phyloP scores from a whole-genome alignment of 1,140 invertebrate genomes.

The Calliphora vicina region DNA sequence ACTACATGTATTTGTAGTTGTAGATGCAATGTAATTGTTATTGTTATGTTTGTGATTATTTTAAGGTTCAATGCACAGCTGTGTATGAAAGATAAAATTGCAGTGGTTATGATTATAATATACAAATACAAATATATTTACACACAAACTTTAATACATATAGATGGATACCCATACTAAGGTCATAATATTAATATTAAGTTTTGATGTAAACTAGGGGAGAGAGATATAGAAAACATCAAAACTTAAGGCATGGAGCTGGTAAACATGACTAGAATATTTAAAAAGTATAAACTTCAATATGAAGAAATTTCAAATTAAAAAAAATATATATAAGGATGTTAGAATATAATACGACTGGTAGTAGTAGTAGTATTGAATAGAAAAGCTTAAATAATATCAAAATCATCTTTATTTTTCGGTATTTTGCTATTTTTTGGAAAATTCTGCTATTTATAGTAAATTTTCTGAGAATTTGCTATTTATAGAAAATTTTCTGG shows the following conservation, averaged over 20 bases:
- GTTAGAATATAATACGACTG: no score
- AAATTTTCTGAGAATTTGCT: neutral
- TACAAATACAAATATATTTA: neutral
- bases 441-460: neutral
- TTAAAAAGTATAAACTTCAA: neutral
- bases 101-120: conserved; percentile 15
- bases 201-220: neutral
- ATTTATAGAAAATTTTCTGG: neutral
- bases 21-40: conserved; percentile 55
- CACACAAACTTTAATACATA: neutral
- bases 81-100: conserved; percentile 31
- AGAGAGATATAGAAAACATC: neutral
- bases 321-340: no score
- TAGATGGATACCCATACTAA: neutral
- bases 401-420: no score
- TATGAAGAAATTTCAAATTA: neutral
- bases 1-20: neutral
- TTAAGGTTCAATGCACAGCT: conserved; percentile 60
- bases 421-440: no score
- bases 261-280: neutral
- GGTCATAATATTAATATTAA: neutral
- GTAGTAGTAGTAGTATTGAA: no score
- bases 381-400: no score
- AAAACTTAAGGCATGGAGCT: neutral
- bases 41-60: conserved; percentile 61